Evolutionary conservation across 2,888 invertebrate genomes (phyloP), one percentile per base, ranked within the genome.

Genomic region (Operophtera brumata): DNA sequence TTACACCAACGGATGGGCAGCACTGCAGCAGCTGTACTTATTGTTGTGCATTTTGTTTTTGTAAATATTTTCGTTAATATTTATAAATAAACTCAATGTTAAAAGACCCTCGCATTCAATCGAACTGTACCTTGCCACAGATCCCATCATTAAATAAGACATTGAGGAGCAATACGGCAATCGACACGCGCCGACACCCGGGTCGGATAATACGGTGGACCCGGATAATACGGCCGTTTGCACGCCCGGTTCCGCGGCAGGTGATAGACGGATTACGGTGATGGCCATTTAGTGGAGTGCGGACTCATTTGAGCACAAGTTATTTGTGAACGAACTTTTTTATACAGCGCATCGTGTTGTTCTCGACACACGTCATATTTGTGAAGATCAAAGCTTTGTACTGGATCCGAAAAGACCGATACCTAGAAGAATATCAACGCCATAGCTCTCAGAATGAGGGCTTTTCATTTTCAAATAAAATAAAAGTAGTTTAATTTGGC

Each of bases 251-350:
- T 20, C 35, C 34, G 51, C 34, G 51, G 47, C 51, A 28, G 50
- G 30, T 34, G 49, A 50, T 39, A 34, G 12, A 34, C 32, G 51
- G 51, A 56, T 48, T 45, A 52, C 32, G 9, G 34, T 2, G 6
- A 47, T 46, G 14, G 42, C 36, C 36, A 44, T 50, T 41, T 45
- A 54, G 48, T 41, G 36, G 26, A 54, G 54, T 54, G 45, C 11
- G 11, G 47, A 28, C 39, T 44, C 26, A 54, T 48, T 49, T 34
- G 10, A 14, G 9, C 39, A 55, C 50, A 51, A 46, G n/a, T n/a
- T n/a, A n/a, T 47, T 55, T 50, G 30, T 30, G 30, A 30, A 6
- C 20, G 20, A 4, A 3, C 4, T 20, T 20, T 20, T 20, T 20
- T 20, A 20, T 20, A n/a, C n/a, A n/a, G n/a, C n/a, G n/a, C n/a